Base-by-base conservation (phyloP, 30 jellyfish, hydroid and myxozoan genomes). In the Pelagia noctiluca region DNA sequence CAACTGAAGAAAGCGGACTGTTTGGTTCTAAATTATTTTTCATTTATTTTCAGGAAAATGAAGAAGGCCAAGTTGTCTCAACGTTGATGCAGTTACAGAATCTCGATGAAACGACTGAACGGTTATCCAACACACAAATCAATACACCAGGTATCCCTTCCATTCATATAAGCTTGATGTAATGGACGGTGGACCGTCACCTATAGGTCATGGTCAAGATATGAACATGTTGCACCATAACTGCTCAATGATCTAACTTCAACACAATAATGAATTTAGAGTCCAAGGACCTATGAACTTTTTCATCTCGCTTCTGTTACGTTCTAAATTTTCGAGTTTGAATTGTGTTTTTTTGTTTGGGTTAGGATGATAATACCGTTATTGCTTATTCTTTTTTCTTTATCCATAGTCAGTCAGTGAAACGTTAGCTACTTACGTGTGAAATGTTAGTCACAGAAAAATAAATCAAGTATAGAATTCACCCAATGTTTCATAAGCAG, bases 61-160 rank as follows among this genome's bases (percentile, higher is more conserved):
- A 83, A n/a, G n/a, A n/a, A 57, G 86, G 93, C 19, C 93, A 83
- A 42, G 93, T 71, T 4, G 93, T 66, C 50, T 32, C 60, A 62
- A 83, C 93, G n/a, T 73, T 83, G 4, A 76, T 83, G 3, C 93
- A 83, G 72, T 63, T 83, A 18, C 93, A 66, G 48, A 62, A 53
- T 32, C 38, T 83, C 12, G 93, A 83, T 23, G 89, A 75, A 10
- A 5, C 68, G 26, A 52, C 68, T 3, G 68, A 52, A 4, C 16
- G 21, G 4, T 19, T 4, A 52, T 52, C 68, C 7, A 52, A 52
- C 12, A 52, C 21, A 25, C 16, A 42, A 8, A 16, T 42, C 57
- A 16, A 52, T 52, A 19, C 68, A 30, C 68, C 16, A 52, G 68
- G 68, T 52, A 52, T 42, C 16, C 8, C 16, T 8, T 5, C 8